Evolutionary conservation across 1,140 invertebrate species (phyloP).

Genomic region (Ladona fulva): DNA sequence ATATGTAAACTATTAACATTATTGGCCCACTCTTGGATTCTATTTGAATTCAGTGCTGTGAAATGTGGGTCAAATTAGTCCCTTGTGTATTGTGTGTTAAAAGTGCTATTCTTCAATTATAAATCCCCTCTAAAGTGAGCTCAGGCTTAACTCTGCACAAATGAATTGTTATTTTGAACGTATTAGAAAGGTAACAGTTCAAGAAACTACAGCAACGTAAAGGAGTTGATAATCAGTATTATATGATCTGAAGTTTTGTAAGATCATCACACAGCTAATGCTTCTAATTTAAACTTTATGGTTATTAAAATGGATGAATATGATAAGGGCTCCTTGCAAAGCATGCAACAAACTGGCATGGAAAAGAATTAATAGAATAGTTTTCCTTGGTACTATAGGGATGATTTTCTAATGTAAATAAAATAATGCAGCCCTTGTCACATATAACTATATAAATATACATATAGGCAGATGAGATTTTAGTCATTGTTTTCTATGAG

Average conservation of each 20-base stretch:
- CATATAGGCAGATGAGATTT: neutral
- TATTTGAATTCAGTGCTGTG: neutral
- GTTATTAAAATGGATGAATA: neutral
- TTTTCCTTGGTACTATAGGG: neutral
- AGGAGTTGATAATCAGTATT: neutral
- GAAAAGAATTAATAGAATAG: no score
- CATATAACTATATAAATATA: neutral
- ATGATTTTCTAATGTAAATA: slow-evolving; percentile 11
- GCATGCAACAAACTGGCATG: neutral
- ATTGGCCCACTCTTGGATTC: neutral
- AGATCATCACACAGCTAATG: neutral
- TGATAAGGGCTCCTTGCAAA: neutral
- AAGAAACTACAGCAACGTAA: neutral
- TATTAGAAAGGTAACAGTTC: neutral
- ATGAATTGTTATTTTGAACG: neutral
- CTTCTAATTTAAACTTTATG: neutral
- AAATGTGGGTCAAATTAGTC: neutral
- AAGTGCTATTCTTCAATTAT: neutral
- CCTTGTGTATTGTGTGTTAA: neutral
- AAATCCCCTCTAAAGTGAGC: neutral
- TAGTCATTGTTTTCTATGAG: neutral
- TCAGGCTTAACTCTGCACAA: neutral
- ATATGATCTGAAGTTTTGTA: neutral
- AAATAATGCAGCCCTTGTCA: neutral
- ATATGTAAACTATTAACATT: neutral